Percentiles rank a stretch among this genome's conserved stretches.
Evolutionary conservation across 2,797 vertebrate genomes (phyloP).

Genomic region (Babyrousa celebensis): DNA sequence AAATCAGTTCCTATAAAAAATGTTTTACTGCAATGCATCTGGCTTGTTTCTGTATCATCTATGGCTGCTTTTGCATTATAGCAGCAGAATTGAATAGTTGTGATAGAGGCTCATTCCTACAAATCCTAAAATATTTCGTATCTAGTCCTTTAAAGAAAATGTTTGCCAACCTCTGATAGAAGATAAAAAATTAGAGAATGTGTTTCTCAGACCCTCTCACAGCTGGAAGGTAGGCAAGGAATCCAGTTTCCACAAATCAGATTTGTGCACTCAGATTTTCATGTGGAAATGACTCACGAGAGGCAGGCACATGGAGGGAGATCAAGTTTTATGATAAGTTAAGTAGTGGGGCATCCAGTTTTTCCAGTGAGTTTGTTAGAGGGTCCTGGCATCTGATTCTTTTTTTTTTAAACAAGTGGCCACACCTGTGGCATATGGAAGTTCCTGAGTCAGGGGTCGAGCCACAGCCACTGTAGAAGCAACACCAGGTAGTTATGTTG

Average conservation of each 20-base stretch:
- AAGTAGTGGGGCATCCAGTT: background rate
- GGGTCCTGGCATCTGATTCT: background rate
- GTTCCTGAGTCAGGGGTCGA: too few relatives aligned
- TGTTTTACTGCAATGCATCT: background rate
- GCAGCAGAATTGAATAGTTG: background rate
- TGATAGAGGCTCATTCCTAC: background rate
- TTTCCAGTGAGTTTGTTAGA: background rate
- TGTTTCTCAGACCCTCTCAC: background rate
- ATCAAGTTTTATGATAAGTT: background rate
- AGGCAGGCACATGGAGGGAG: background rate
- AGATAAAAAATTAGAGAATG: constrained; percentile 17
- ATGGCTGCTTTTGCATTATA: background rate
- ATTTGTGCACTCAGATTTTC: background rate
- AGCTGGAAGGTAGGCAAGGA: background rate
- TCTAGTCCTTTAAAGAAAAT: background rate
- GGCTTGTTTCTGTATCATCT: background rate
- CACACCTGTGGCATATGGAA: too few relatives aligned
- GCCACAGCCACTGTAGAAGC: too few relatives aligned
- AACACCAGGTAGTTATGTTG: too few relatives aligned
- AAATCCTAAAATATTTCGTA: background rate
- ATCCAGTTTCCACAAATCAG: background rate
- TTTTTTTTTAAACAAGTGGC: too few relatives aligned
- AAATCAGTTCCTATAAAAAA: background rate
- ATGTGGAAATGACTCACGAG: background rate
- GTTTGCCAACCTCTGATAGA: background rate